A percentile compares a stretch with the other conserved stretches of the same genome.
phyloP scores from a whole-genome alignment of 2,797 vertebrate species.

The Coluber constrictor region DNA sequence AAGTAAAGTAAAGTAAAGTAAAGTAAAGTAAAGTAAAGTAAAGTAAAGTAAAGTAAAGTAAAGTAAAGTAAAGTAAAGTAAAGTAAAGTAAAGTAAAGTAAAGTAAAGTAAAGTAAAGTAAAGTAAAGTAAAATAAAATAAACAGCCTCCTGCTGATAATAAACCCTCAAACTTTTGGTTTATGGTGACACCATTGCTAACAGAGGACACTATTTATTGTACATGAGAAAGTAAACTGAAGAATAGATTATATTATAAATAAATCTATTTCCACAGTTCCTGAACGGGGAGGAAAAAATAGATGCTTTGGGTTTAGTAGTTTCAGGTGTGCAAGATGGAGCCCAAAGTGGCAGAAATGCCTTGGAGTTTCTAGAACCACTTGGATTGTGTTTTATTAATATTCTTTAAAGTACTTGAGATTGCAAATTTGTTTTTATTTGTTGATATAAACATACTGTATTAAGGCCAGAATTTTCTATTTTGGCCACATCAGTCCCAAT shows the following conservation, averaged over 20 bases:
- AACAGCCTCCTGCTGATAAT: not conserved
- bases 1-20: not conserved
- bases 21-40: not conserved
- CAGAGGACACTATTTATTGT: not conserved
- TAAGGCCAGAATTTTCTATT: not conserved
- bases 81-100: not conserved
- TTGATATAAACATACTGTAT: not conserved
- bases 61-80: not conserved
- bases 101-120: not conserved
- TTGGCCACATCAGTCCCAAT: not conserved
- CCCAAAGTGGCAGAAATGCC: not conserved
- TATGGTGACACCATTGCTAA: not conserved
- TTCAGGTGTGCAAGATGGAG: not conserved
- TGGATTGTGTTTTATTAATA: not conserved
- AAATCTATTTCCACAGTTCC: not conserved
- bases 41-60: not conserved
- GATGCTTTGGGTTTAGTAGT: not conserved
- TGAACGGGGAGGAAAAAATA: accelerated
- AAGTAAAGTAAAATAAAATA: not conserved
- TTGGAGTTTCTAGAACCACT: not conserved
- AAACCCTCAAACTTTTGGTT: not conserved
- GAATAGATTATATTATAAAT: not conserved
- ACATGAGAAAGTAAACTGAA: not conserved
- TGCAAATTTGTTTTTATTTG: not conserved
- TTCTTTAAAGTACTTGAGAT: not conserved